These are phyloP conservation scores for Scomber scombrus DNA, from an alignment of 2,113 vertebrate species.

Conservation along the genomic window DNA sequence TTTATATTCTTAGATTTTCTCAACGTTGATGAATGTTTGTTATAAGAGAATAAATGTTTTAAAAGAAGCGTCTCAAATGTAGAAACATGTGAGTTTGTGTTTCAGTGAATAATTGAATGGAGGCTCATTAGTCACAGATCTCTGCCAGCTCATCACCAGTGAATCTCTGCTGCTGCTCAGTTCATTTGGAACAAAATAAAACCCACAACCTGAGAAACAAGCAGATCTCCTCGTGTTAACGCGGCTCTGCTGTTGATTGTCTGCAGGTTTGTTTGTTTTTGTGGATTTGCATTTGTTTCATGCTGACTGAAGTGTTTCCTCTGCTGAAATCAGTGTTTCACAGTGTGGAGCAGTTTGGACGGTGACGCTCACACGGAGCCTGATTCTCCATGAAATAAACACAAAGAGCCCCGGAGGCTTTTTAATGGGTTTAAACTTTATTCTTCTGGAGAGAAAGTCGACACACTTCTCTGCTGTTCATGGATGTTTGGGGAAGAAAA, in stretches of 20 bases:
- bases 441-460: neutral
- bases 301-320: constrained; percentile 12
- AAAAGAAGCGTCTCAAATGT: too few species aligned
- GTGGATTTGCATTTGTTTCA: constrained; percentile 26
- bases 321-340: constrained; percentile 8
- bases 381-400: constrained; percentile 31
- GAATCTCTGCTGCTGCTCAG: too few species aligned
- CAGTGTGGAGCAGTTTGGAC: constrained; percentile 27
- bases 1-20: too few species aligned
- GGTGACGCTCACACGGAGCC: neutral
- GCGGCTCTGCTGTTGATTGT: neutral
- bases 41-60: too few species aligned
- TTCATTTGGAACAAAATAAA: too few species aligned
- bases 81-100: too few species aligned
- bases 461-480: neutral
- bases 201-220: too few species aligned
- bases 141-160: too few species aligned
- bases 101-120: too few species aligned
- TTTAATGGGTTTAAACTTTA: constrained; percentile 11
- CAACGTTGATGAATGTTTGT: too few species aligned
- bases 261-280: neutral
- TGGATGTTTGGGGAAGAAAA: neutral
- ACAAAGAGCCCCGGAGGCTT: neutral
- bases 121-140: too few species aligned
- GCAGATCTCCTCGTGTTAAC: neutral